Percentiles rank a stretch among this genome's conserved stretches.
Evolutionary conservation across 2,888 invertebrate species (phyloP).

Genomic region (Amphipoea oculea): DNA sequence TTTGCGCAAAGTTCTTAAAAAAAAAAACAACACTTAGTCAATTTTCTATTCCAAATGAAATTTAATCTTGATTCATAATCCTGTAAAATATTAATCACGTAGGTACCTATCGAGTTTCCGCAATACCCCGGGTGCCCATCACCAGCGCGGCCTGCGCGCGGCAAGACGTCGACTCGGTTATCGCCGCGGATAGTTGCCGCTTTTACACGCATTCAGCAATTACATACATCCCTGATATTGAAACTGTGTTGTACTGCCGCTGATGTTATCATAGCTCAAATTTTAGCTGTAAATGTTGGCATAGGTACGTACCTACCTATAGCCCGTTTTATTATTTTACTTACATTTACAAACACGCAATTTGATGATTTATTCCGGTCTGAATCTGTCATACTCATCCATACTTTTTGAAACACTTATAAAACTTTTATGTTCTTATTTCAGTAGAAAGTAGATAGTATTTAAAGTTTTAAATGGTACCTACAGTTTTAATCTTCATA

Average conservation of each 20-base stretch:
- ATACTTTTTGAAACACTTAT: background rate
- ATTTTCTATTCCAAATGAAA: background rate
- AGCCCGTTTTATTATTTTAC: background rate
- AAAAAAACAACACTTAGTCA: background rate
- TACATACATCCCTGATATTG: slow-evolving; percentile 52
- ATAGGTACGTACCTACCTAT: too few relatives aligned
- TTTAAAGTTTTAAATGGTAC: background rate
- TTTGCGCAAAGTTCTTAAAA: background rate
- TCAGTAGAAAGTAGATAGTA: background rate
- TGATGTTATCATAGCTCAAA: background rate
- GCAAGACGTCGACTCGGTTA: slow-evolving; percentile 53
- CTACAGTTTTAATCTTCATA: too few relatives aligned
- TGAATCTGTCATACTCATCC: background rate
- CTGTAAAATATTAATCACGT: background rate
- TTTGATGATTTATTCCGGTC: too few relatives aligned
- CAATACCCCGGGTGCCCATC: slow-evolving; percentile 19
- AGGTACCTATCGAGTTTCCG: background rate
- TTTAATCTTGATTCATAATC: background rate
- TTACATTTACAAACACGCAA: background rate
- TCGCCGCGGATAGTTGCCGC: slow-evolving; percentile 59
- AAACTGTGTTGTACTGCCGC: slow-evolving; percentile 18
- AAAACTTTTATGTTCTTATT: background rate
- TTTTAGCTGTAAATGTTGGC: slow-evolving; percentile 3
- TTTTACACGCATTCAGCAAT: slow-evolving; percentile 53
- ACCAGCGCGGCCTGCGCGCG: slow-evolving; percentile 24